phyloP scores from a whole-genome alignment of 1,140 invertebrate genomes.

The Cheumatopsyche charites region DNA sequence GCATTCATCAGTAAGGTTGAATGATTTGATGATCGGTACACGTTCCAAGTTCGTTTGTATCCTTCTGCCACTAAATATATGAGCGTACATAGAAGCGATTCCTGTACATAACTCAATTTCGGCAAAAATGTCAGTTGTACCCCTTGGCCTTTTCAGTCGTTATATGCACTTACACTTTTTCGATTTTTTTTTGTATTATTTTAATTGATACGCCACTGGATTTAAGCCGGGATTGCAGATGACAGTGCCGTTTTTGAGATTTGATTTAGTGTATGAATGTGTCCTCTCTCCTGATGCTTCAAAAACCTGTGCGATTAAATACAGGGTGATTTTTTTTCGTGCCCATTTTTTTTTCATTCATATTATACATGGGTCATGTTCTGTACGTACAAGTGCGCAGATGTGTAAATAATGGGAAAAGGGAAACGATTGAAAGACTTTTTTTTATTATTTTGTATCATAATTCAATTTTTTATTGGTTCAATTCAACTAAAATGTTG shows the following conservation, averaged over 20 bases:
- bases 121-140: too few species aligned
- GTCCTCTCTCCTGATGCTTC: constrained; percentile 28
- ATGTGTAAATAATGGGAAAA: not conserved
- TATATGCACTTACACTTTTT: too few species aligned
- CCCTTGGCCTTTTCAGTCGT: too few species aligned
- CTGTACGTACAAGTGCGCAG: not conserved
- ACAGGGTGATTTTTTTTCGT: constrained; percentile 15
- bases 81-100: too few species aligned
- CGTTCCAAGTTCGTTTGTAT: too few species aligned
- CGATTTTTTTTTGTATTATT: not conserved
- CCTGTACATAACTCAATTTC: too few species aligned
- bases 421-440: not conserved
- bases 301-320: constrained; percentile 11
- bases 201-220: constrained; percentile 30
- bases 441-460: constrained; percentile 8
- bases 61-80: too few species aligned
- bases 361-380: not conserved
- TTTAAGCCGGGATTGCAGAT: constrained; percentile 32
- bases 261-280: constrained; percentile 43
- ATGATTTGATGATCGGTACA: too few species aligned
- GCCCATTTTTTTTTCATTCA: not conserved
- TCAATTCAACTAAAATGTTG: constrained; percentile 47
- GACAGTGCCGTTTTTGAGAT: constrained; percentile 42
- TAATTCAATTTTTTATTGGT: constrained; percentile 44
- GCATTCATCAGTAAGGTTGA: too few species aligned